phyloP scores from a whole-genome alignment of 2,888 invertebrate genomes.

The Sminthurides aquaticus region DNA sequence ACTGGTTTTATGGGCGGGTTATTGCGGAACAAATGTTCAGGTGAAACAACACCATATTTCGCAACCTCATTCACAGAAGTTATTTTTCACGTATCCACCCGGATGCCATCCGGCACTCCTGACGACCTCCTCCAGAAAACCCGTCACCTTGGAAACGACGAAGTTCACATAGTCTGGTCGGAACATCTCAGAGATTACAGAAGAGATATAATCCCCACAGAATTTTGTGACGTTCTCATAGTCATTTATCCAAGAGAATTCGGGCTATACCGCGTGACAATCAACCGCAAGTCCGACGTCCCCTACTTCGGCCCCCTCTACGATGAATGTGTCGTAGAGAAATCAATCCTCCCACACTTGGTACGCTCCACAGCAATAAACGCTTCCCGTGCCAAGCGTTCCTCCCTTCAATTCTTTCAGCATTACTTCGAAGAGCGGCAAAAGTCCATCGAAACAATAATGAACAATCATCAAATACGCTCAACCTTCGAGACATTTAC shows the following conservation, averaged over 20 bases:
- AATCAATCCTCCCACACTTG: conserved; percentile 67
- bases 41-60: conserved; percentile 87
- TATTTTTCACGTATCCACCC: conserved; percentile 94
- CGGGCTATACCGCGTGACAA: conserved; percentile 77
- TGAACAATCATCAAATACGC: conserved; percentile 73
- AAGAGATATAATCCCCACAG: conserved; percentile 93
- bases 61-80: conserved; percentile 89
- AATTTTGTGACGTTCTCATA: conserved; percentile 97
- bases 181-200: conserved; percentile 93
- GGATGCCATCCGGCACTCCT: conserved; percentile 85
- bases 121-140: conserved; percentile 86
- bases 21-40: conserved; percentile 80
- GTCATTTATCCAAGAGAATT: conserved; percentile 84
- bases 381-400: conserved; percentile 84
- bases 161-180: conserved; percentile 98
- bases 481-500: conserved; percentile 86
- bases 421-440: conserved; percentile 88
- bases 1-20: conserved; percentile 91
- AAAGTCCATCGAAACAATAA: conserved; percentile 73
- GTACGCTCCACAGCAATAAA: conserved; percentile 83
- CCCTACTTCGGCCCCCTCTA: conserved; percentile 93
- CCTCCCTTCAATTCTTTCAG: conserved; percentile 80
- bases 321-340: conserved; percentile 77
- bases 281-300: conserved; percentile 78
- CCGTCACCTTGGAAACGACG: conserved; percentile 93